These are phyloP conservation scores for Clarias pachynema DNA, from an alignment of 2,797 vertebrate genomes.

Conservation along the genomic window DNA sequence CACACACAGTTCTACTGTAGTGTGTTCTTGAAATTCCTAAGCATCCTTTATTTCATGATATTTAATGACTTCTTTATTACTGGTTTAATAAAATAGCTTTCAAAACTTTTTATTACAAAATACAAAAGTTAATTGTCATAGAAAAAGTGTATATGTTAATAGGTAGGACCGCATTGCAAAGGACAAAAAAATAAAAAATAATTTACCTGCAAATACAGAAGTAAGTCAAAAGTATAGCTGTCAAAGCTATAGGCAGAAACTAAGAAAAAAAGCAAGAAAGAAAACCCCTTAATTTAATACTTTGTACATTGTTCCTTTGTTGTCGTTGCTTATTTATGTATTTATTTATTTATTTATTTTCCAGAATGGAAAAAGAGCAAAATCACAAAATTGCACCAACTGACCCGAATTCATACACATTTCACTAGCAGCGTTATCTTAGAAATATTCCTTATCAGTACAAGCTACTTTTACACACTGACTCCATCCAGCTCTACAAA, in stretches of 20 bases:
- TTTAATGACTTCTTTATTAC: neutral
- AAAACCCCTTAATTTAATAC: neutral
- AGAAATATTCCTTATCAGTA: conserved; percentile 10
- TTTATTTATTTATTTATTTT: neutral
- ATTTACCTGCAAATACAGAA: neutral
- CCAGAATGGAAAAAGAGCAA: neutral
- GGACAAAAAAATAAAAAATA: neutral
- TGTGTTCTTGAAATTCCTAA: neutral
- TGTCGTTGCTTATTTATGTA: neutral
- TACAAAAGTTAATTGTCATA: neutral
- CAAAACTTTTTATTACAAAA: neutral
- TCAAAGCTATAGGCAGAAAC: neutral
- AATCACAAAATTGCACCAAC: neutral
- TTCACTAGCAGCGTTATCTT: neutral
- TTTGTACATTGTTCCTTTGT: neutral
- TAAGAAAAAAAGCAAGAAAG: neutral
- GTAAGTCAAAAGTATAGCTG: neutral
- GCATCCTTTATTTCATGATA: neutral
- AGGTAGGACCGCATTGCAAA: too few relatives aligned
- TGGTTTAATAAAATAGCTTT: neutral
- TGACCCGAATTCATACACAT: neutral
- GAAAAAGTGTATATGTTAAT: neutral
- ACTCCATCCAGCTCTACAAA: conserved; percentile 10
- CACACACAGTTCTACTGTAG: neutral
- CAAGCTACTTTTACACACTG: conserved; percentile 19